phyloP scores from a whole-genome alignment of 1,140 invertebrate species.

The Saccostrea cuccullata region DNA sequence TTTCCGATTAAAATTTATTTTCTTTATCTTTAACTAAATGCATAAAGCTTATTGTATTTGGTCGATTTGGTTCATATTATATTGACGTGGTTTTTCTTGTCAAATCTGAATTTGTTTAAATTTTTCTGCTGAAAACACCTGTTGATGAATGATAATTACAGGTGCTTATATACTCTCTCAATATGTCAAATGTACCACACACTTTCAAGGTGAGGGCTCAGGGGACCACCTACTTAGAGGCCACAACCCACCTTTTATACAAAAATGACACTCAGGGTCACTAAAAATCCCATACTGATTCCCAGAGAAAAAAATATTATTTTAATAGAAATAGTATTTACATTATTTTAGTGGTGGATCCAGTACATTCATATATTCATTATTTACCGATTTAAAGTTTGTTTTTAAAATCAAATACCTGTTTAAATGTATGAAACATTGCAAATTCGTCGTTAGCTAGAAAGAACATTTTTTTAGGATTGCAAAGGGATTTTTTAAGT shows the following conservation, averaged over 20 bases:
- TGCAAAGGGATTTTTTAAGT: neutral
- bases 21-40: too few species aligned
- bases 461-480: neutral
- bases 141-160: slow-evolving; percentile 14
- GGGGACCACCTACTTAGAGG: neutral
- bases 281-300: neutral
- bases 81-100: too few species aligned
- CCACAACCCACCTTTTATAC: neutral
- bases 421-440: neutral
- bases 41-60: too few species aligned
- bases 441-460: neutral
- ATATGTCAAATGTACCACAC: slow-evolving; percentile 7
- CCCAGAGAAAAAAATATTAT: neutral
- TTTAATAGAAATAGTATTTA: neutral
- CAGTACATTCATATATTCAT: neutral
- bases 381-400: too few species aligned
- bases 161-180: neutral
- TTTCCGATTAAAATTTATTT: too few species aligned
- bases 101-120: neutral
- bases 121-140: neutral
- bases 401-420: too few species aligned
- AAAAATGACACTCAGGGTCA: neutral
- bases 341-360: neutral
- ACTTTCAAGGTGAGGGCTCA: neutral
- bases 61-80: too few species aligned